These are phyloP conservation scores for Monochamus alternatus DNA, from an alignment of 2,888 invertebrate genomes.

Conservation along the genomic window DNA sequence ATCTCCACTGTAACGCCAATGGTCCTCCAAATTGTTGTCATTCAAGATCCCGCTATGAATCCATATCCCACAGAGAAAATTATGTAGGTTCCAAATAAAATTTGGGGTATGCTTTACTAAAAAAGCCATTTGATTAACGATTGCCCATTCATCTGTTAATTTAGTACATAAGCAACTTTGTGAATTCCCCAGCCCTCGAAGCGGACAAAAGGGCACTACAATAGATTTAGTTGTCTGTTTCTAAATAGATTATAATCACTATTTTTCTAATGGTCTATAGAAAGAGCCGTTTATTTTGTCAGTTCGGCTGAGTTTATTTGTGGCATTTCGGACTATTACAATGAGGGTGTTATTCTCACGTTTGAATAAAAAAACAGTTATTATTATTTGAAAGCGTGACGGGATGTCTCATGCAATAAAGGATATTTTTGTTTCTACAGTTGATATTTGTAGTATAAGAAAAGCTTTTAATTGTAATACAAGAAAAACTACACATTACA, in stretches of 20 bases:
- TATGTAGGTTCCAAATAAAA: constrained; percentile 51
- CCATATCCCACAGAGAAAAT: constrained; percentile 55
- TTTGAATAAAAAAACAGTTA: constrained; percentile 4
- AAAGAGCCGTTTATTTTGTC: constrained; percentile 28
- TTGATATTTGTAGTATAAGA: no score
- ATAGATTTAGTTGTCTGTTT: constrained; percentile 37
- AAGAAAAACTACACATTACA: no score
- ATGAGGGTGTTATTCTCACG: constrained; percentile 19
- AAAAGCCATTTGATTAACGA: constrained; percentile 58
- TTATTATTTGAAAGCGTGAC: constrained; percentile 11
- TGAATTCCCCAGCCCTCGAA: constrained; percentile 43
- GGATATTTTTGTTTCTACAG: no score
- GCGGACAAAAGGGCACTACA: constrained; percentile 28
- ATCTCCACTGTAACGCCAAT: constrained; percentile 17
- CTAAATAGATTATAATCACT: constrained; percentile 36
- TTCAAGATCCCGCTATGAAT: constrained; percentile 44
- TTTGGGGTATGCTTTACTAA: constrained; percentile 52
- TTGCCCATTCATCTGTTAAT: constrained; percentile 51
- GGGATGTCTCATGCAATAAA: background rate
- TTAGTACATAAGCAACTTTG: constrained; percentile 51
- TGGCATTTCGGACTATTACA: constrained; percentile 18
- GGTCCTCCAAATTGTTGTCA: constrained; percentile 26
- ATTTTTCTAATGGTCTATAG: constrained; percentile 28
- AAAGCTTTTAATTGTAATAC: no score
- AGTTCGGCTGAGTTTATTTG: constrained; percentile 27